Evolutionary conservation across 1,140 invertebrate species (phyloP).

Genomic region (Caenorhabditis tropicalis): DNA sequence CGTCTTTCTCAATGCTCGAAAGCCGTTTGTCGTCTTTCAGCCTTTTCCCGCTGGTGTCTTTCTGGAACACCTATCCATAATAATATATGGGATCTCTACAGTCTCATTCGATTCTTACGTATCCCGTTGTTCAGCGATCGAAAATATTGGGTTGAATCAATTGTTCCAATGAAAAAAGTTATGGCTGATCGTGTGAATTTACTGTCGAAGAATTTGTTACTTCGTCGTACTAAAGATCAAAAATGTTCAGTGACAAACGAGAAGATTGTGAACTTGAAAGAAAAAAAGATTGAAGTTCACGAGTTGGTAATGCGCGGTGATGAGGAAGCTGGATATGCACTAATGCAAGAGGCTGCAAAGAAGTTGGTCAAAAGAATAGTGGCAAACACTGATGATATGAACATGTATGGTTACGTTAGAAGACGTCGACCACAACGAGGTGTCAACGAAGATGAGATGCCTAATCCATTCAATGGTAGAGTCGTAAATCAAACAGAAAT

Average conservation of each 20-base stretch:
- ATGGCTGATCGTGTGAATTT: constrained; percentile 62
- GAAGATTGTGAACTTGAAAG: constrained; percentile 62
- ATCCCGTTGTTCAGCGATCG: constrained; percentile 77
- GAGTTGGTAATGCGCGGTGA: constrained; percentile 58
- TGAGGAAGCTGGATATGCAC: constrained; percentile 60
- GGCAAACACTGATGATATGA: constrained; percentile 38
- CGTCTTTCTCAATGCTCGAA: constrained; percentile 80
- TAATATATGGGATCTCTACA: constrained; percentile 86
- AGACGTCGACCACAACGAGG: constrained; percentile 8
- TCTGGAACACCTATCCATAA: constrained; percentile 96
- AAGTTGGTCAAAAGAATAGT: constrained; percentile 59
- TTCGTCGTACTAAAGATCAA: constrained; percentile 67
- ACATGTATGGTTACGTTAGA: constrained; percentile 42
- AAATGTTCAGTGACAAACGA: constrained; percentile 60
- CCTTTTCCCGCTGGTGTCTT: constrained; percentile 80
- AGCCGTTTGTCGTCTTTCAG: constrained; percentile 78
- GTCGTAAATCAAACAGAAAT: background rate
- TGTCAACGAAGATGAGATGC: constrained; percentile 18
- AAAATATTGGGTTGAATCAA: constrained; percentile 75
- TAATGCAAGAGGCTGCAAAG: constrained; percentile 65
- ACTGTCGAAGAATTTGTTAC: constrained; percentile 65
- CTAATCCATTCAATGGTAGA: constrained; percentile 62
- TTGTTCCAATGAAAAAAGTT: constrained; percentile 56
- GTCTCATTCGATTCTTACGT: constrained; percentile 77
- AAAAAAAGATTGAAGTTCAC: constrained; percentile 56